These are phyloP conservation scores for Pachliopta kotzebuea DNA, from an alignment of 2,888 invertebrate genomes.

Conservation along the genomic window DNA sequence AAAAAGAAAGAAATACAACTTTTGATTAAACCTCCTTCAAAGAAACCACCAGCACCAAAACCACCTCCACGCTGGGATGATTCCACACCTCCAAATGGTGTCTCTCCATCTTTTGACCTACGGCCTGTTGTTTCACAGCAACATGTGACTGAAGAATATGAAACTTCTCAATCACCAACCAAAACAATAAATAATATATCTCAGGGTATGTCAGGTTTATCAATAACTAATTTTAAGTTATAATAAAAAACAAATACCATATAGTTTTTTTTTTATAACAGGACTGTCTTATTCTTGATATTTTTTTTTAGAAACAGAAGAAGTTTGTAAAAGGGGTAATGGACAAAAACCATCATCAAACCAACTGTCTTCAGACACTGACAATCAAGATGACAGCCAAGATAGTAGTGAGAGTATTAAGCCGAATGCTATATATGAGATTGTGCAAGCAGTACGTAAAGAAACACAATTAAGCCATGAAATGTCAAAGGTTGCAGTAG, in stretches of 20 bases:
- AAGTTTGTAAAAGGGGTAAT: slow-evolving; percentile 44
- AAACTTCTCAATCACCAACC: slow-evolving; percentile 53
- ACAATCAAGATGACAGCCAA: slow-evolving; percentile 73
- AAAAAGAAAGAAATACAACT: slow-evolving; percentile 82
- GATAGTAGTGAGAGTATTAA: slow-evolving; percentile 74
- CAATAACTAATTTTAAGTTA: too few relatives aligned
- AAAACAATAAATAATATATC: slow-evolving; percentile 42
- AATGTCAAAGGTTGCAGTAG: slow-evolving; percentile 90
- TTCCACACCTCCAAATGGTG: slow-evolving; percentile 68
- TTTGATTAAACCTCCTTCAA: slow-evolving; percentile 53
- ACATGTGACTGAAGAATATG: slow-evolving; percentile 64
- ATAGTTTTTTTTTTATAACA: too few relatives aligned
- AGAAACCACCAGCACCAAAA: slow-evolving; percentile 68
- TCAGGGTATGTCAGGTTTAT: slow-evolving; percentile 47
- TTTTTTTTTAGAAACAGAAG: slow-evolving; percentile 40
- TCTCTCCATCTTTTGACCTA: slow-evolving; percentile 71
- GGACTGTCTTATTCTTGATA: too few relatives aligned
- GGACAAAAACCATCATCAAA: slow-evolving; percentile 51
- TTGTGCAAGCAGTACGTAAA: slow-evolving; percentile 89
- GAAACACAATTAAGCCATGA: slow-evolving; percentile 93
- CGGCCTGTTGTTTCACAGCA: slow-evolving; percentile 73
- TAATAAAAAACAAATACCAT: background rate
- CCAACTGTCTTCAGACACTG: slow-evolving; percentile 69
- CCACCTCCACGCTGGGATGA: slow-evolving; percentile 70
- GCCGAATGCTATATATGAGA: slow-evolving; percentile 84